phyloP scores from a whole-genome alignment of 2,113 vertebrate genomes.

The Psilopsiagon aurifrons region DNA sequence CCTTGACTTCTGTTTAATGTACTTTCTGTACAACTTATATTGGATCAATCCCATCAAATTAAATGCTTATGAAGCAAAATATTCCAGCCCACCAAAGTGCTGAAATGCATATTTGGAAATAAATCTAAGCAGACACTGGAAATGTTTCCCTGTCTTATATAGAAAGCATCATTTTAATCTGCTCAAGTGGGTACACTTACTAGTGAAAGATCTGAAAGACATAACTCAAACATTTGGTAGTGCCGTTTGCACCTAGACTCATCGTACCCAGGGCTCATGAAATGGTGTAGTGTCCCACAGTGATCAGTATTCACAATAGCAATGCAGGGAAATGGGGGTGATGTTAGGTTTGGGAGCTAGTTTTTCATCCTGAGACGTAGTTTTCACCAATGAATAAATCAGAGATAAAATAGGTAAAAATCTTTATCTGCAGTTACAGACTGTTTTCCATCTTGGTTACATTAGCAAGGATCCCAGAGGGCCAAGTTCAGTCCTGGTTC shows the following conservation, averaged over 20 bases:
- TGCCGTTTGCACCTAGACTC: background rate
- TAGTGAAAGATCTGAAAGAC: background rate
- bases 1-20: background rate
- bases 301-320: background rate
- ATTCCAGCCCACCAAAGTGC: background rate
- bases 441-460: background rate
- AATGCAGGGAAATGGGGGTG: background rate
- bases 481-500: rapidly evolving
- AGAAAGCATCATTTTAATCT: background rate
- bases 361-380: background rate
- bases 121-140: background rate
- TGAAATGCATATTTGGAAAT: background rate
- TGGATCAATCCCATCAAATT: background rate
- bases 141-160: background rate
- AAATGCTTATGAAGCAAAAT: background rate
- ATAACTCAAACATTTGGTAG: rapidly evolving
- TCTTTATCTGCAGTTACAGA: background rate
- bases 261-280: rapidly evolving
- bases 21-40: background rate
- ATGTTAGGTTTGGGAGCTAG: background rate
- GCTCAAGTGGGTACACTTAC: rapidly evolving
- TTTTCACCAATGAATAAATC: background rate
- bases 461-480: rapidly evolving
- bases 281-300: rapidly evolving
- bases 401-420: background rate